Conservation (phyloP, 2,797 vertebrate genomes). For the Arremon aurantiirostris region DNA sequence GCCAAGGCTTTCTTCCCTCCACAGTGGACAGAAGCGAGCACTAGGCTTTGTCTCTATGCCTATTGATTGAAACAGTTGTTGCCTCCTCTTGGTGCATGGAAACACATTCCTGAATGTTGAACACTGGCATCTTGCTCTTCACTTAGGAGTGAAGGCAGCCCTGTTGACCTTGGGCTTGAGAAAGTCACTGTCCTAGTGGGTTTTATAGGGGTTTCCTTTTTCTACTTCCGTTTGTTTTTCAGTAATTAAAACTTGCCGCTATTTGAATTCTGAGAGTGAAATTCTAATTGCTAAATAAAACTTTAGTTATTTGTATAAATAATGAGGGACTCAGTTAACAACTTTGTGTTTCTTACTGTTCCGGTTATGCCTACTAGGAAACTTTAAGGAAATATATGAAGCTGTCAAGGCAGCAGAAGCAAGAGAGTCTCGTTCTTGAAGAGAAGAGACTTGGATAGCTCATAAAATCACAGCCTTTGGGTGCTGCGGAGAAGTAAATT, state of each 20-base stretch:
- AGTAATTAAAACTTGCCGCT: neutral
- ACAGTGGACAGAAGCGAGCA: fast-evolving
- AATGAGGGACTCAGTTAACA: neutral
- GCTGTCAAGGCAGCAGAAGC: constrained; percentile 37
- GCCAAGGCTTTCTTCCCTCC: neutral
- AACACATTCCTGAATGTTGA: neutral
- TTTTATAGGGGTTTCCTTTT: neutral
- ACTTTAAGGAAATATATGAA: neutral
- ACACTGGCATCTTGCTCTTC: fast-evolving
- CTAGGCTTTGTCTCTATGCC: neutral
- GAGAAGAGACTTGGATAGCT: constrained; percentile 27
- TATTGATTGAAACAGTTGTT: neutral
- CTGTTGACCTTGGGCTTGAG: neutral
- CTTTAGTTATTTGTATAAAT: neutral
- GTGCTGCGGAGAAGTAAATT: constrained; percentile 15
- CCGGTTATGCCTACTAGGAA: constrained; percentile 24
- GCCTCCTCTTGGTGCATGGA: neutral
- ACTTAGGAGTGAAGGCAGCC: neutral
- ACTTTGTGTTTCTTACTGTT: constrained; percentile 15
- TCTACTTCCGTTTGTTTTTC: neutral
- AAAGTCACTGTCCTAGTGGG: fast-evolving
- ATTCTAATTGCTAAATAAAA: neutral
- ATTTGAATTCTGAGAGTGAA: neutral
- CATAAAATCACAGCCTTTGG: constrained; percentile 48
- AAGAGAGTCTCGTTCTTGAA: constrained; percentile 24